Conservation (phyloP, 2,113 vertebrate genomes). For the Spheniscus mendiculus region DNA sequence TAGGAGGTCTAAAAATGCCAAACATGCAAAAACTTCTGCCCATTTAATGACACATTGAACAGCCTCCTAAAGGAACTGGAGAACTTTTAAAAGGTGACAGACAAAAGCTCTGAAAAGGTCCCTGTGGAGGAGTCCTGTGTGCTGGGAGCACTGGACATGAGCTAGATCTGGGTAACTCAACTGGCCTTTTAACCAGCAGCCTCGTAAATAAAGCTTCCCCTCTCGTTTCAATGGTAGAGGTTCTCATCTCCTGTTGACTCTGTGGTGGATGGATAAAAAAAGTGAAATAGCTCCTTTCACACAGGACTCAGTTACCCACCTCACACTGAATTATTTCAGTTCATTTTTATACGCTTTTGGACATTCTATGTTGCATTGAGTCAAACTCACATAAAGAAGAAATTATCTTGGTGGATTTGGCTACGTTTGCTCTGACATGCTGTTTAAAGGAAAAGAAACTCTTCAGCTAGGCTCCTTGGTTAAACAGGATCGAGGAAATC, state of each 20-base stretch:
- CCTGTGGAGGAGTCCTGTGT: background rate
- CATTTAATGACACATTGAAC: background rate
- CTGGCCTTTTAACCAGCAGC: background rate
- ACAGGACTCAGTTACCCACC: background rate
- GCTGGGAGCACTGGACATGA: background rate
- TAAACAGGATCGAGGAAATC: background rate
- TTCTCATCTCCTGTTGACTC: background rate
- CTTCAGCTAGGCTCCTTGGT: background rate
- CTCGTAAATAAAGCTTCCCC: background rate
- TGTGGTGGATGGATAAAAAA: background rate
- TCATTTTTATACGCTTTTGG: background rate
- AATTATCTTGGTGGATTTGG: background rate
- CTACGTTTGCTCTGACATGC: background rate
- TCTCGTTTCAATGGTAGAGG: background rate
- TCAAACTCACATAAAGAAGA: background rate
- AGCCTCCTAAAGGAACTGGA: background rate
- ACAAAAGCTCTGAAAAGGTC: background rate
- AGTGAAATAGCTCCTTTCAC: background rate
- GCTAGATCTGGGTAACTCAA: background rate
- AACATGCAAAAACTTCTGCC: background rate
- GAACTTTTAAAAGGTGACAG: background rate
- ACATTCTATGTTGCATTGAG: fast-evolving
- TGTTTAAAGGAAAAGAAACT: background rate
- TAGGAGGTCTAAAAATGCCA: background rate
- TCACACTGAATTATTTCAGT: background rate